phyloP scores from a whole-genome alignment of 2,797 vertebrate species.

The Sebastiscus albofasciatus region DNA sequence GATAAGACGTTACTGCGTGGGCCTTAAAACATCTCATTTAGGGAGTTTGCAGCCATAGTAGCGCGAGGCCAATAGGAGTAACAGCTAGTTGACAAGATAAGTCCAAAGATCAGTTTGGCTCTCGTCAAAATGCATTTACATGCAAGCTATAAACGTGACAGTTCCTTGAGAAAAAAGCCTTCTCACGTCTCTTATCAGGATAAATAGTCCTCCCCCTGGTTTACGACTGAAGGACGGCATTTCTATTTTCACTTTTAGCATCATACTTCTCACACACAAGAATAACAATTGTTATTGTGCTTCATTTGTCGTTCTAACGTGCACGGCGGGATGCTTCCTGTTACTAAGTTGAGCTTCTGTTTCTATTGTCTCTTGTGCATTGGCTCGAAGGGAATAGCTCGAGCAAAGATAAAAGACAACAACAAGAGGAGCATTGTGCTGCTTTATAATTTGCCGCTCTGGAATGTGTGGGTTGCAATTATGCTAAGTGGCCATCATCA shows the following conservation, averaged over 20 bases:
- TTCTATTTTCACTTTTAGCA: conserved; percentile 49
- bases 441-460: conserved; percentile 60
- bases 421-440: conserved; percentile 70
- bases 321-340: conserved; percentile 64
- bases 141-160: not conserved
- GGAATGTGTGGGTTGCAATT: conserved; percentile 68
- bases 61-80: not conserved
- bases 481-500: conserved; percentile 51
- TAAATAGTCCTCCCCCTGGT: conserved; percentile 2
- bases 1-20: not conserved
- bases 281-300: conserved; percentile 39
- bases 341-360: conserved; percentile 66
- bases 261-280: conserved; percentile 28
- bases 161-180: not conserved
- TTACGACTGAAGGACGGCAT: conserved; percentile 27
- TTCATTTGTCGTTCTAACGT: conserved; percentile 27
- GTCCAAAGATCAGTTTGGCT: not conserved
- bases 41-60: not conserved
- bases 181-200: conserved; percentile 1
- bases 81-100: conserved; percentile 4
- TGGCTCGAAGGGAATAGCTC: conserved; percentile 60
- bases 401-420: conserved; percentile 67
- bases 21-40: conserved; percentile 3
- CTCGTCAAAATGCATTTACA: not conserved
- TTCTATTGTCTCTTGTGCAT: conserved; percentile 69